A percentile compares a stretch with the other conserved stretches of the same genome.
These are phyloP conservation scores for Epinephelus cyanopodus DNA, from an alignment of 2,113 vertebrate genomes.

Conservation along the genomic window DNA sequence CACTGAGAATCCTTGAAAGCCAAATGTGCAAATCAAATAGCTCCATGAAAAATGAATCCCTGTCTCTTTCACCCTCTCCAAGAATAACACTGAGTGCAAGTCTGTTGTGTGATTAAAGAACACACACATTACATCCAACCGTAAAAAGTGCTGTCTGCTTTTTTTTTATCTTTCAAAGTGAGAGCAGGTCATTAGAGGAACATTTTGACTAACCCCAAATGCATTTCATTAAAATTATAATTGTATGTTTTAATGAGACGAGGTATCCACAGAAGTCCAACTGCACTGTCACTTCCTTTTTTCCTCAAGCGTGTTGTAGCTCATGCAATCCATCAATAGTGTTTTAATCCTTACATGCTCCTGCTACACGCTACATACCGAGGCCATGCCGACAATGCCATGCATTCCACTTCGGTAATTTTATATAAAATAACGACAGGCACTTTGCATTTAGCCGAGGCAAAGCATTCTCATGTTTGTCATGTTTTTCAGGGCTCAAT, in stretches of 20 bases:
- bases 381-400: conserved; percentile 27
- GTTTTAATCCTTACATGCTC: conserved; percentile 1
- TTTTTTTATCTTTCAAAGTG: conserved; percentile 9
- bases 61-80: conserved; percentile 52
- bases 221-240: background rate
- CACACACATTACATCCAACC: conserved; percentile 5
- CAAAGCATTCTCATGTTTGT: conserved; percentile 22
- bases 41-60: conserved; percentile 77
- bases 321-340: background rate
- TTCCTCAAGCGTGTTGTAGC: background rate
- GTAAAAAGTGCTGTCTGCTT: conserved; percentile 15
- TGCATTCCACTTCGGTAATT: conserved; percentile 30
- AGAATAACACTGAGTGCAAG: conserved; percentile 59
- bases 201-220: background rate
- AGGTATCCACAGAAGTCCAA: background rate
- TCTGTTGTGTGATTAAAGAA: conserved; percentile 48
- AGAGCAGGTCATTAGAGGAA: conserved; percentile 4
- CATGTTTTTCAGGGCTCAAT: conserved; percentile 6
- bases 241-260: background rate
- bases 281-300: background rate
- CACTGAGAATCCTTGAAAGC: conserved; percentile 67
- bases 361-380: background rate
- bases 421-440: conserved; percentile 24
- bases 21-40: conserved; percentile 76
- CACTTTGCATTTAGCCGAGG: conserved; percentile 4